Conservation (phyloP, 2,113 vertebrate species). For the Todiramphus chloris region DNA sequence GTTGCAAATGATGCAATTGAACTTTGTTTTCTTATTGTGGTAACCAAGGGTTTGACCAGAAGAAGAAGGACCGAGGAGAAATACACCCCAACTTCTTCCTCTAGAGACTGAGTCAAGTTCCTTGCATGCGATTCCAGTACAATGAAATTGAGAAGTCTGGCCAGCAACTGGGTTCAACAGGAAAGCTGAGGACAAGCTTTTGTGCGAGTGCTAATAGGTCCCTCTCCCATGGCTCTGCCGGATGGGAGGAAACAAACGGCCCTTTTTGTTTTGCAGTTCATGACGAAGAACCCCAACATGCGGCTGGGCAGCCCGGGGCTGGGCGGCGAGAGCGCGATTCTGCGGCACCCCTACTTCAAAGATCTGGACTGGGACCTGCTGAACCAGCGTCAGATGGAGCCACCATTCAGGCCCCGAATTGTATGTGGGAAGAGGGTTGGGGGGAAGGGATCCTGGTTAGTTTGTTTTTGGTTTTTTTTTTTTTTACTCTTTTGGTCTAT, state of each 20-base stretch:
- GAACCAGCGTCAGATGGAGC: constrained; percentile 87
- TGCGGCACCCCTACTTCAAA: constrained; percentile 86
- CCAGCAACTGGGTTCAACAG: constrained; percentile 45
- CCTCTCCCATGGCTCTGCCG: not conserved
- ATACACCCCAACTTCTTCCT: not conserved
- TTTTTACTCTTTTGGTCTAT: not conserved
- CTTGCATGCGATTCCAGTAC: not conserved
- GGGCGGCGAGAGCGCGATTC: constrained; percentile 86
- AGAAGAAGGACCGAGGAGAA: constrained; percentile 23
- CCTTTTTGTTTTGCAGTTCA: constrained; percentile 79
- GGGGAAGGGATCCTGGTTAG: not conserved
- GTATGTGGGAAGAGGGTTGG: constrained; percentile 72
- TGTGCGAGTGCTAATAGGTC: not conserved
- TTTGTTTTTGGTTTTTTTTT: too few relatives aligned
- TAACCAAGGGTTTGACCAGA: constrained; percentile 17
- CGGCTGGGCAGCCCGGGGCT: constrained; percentile 86
- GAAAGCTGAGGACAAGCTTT: constrained; percentile 43
- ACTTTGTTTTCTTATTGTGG: constrained; percentile 2
- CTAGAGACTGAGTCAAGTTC: constrained; percentile 26
- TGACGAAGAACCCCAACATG: constrained; percentile 91
- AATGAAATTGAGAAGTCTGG: constrained; percentile 42
- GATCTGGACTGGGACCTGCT: constrained; percentile 90
- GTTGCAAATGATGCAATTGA: constrained; percentile 1
- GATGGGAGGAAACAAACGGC: constrained; percentile 25
- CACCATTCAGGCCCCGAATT: constrained; percentile 94